Conservation (phyloP, 2,113 vertebrate species). For the Syngnathus scovelli region DNA sequence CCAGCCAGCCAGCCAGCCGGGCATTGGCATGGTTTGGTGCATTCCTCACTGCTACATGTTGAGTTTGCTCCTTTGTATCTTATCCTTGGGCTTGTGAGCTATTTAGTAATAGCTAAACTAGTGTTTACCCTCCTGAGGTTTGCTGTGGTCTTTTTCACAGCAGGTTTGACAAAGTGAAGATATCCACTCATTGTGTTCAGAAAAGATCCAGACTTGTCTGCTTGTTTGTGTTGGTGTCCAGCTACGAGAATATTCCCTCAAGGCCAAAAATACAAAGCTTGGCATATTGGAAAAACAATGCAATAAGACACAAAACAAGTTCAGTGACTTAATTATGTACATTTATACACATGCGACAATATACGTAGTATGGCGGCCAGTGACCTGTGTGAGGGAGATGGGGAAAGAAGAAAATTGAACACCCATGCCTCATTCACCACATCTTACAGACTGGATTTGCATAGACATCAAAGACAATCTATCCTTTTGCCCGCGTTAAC, state of each 20-base stretch:
- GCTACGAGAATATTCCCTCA: not conserved
- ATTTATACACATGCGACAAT: slow-evolving; percentile 70
- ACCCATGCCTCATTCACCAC: slow-evolving; percentile 10
- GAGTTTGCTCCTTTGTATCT: not conserved
- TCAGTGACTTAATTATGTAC: slow-evolving; percentile 66
- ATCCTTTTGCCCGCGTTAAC: slow-evolving; percentile 9
- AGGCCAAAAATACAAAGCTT: slow-evolving; percentile 35
- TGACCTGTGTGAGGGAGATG: slow-evolving; percentile 36
- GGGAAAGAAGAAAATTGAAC: slow-evolving; percentile 27
- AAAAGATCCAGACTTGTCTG: not conserved
- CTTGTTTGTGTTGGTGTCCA: not conserved
- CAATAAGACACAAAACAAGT: slow-evolving; percentile 58
- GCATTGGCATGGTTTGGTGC: not conserved
- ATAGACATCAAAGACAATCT: slow-evolving; percentile 12
- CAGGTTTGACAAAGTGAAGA: not conserved
- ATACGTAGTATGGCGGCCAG: slow-evolving; percentile 35
- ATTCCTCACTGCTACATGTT: not conserved
- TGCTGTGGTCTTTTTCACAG: not conserved
- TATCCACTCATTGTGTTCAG: not conserved
- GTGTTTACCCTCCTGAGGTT: too few species aligned
- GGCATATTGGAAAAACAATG: slow-evolving; percentile 44
- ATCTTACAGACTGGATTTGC: slow-evolving; percentile 13
- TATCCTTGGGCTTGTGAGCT: not conserved
- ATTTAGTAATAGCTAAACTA: too few species aligned
- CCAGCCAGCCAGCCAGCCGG: too few species aligned